phyloP scores from a whole-genome alignment of 2,113 vertebrate species.

The Sylvia atricapilla region DNA sequence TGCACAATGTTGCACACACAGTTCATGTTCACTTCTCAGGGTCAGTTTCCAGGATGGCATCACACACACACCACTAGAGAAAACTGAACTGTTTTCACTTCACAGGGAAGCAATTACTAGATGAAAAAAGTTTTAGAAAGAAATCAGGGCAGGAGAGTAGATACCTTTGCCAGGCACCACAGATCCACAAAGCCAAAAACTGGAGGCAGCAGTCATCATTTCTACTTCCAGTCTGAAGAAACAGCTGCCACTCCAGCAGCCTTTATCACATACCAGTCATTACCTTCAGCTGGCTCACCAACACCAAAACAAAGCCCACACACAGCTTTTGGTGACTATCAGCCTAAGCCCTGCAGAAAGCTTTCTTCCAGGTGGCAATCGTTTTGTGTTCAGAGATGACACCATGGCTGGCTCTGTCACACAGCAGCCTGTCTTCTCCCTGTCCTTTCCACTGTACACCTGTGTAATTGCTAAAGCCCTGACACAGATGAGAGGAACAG shows the following conservation, averaged over 20 bases:
- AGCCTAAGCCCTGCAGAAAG: background rate
- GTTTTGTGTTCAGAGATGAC: background rate
- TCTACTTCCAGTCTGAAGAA: background rate
- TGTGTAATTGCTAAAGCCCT: background rate
- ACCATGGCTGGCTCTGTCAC: background rate
- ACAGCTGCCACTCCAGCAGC: background rate
- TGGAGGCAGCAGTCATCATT: background rate
- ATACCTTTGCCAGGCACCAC: background rate
- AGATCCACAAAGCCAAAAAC: background rate
- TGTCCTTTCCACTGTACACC: background rate
- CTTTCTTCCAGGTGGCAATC: background rate
- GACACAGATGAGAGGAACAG: background rate
- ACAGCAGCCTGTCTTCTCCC: background rate
- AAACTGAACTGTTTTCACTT: background rate
- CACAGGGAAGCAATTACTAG: background rate
- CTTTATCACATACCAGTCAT: background rate
- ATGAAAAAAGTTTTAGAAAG: background rate
- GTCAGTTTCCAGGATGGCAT: background rate
- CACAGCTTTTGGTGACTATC: background rate
- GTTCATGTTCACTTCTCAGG: background rate
- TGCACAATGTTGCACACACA: rapidly evolving
- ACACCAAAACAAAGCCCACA: background rate
- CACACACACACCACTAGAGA: background rate
- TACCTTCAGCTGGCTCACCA: background rate
- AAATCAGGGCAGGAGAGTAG: background rate